phyloP scores from a whole-genome alignment of 2,888 invertebrate genomes.

The Cybosia mesomella region DNA sequence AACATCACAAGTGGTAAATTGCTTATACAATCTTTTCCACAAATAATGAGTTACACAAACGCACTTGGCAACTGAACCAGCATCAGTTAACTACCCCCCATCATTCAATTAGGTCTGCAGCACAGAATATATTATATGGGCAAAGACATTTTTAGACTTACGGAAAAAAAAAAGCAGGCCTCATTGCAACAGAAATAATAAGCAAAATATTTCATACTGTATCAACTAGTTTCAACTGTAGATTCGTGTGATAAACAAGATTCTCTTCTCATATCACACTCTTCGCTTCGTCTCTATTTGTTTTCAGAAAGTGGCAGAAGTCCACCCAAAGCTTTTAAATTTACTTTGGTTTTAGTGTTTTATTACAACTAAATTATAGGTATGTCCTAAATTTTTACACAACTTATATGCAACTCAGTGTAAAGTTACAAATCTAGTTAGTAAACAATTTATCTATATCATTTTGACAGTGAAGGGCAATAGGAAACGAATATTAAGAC shows the following conservation, averaged over 20 bases:
- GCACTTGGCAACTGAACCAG: neutral
- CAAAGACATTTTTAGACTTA: neutral
- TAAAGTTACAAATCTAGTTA: neutral
- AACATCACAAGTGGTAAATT: neutral
- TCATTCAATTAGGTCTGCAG: neutral
- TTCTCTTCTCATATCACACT: neutral
- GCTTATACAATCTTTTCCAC: neutral
- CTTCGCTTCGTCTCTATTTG: neutral
- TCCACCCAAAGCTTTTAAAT: no score
- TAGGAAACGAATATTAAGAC: neutral
- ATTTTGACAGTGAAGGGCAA: neutral
- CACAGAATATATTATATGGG: neutral
- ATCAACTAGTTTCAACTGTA: neutral
- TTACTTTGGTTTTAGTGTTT: no score
- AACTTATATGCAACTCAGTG: neutral
- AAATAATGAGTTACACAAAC: neutral
- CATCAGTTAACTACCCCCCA: neutral
- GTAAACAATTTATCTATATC: neutral
- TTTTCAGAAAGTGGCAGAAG: no score
- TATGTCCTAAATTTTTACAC: neutral
- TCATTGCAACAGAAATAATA: neutral
- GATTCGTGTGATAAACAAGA: no score
- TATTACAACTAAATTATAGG: neutral
- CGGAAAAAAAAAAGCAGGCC: neutral
- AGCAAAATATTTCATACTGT: neutral